These are phyloP conservation scores for Hyles euphorbiae DNA, from an alignment of 1,140 invertebrate genomes.

Conservation along the genomic window DNA sequence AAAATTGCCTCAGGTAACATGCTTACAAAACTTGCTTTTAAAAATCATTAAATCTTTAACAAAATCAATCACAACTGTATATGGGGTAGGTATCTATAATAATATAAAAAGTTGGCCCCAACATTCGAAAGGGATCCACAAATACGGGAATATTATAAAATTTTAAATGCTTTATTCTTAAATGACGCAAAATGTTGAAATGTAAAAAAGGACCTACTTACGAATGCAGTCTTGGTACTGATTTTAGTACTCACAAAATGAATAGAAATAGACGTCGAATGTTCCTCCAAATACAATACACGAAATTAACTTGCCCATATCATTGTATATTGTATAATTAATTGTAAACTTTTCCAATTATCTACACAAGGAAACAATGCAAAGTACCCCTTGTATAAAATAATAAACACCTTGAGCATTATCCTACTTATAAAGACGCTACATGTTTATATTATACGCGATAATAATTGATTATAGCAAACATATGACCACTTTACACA, in stretches of 20 bases:
- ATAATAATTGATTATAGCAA: conserved; percentile 59
- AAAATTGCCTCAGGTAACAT: not conserved
- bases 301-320: not conserved
- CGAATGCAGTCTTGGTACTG: conserved; percentile 61
- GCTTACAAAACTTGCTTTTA: not conserved
- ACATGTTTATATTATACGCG: conserved; percentile 51
- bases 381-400: conserved; percentile 54
- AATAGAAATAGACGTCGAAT: conserved; percentile 56
- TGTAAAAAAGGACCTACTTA: conserved; percentile 46
- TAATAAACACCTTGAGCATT: conserved; percentile 63
- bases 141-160: conserved; percentile 58
- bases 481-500: conserved; percentile 57
- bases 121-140: conserved; percentile 61
- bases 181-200: conserved; percentile 21
- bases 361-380: conserved; percentile 45
- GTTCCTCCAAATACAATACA: conserved; percentile 21
- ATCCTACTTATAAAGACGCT: conserved; percentile 63
- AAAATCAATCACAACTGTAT: conserved; percentile 21
- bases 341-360: not conserved
- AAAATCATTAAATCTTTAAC: conserved; percentile 17
- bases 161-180: conserved; percentile 44
- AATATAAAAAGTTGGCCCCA: conserved; percentile 69
- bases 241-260: conserved; percentile 53
- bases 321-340: conserved; percentile 14
- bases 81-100: conserved; percentile 31